phyloP scores from a whole-genome alignment of 2,797 vertebrate species.

The Danionella dracula region DNA sequence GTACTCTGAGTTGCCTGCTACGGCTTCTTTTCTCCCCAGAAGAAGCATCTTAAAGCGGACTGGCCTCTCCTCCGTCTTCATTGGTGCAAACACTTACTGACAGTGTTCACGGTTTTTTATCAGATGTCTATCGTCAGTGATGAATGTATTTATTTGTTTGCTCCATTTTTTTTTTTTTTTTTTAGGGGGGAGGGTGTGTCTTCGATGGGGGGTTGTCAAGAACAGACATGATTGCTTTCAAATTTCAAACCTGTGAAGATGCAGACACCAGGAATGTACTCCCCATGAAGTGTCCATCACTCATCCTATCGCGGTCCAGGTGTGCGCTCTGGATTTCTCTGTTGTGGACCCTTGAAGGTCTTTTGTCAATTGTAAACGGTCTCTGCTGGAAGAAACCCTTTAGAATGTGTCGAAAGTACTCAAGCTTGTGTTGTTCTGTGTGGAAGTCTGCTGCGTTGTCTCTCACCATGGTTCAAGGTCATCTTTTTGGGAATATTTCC shows the following conservation, averaged over 20 bases:
- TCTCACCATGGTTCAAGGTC: constrained; percentile 41
- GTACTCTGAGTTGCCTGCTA: constrained; percentile 4
- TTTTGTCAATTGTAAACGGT: constrained; percentile 54
- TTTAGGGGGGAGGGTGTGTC: constrained; percentile 56
- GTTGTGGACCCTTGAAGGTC: constrained; percentile 52
- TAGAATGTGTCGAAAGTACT: constrained; percentile 53
- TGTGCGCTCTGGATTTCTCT: constrained; percentile 57
- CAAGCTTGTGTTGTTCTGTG: constrained; percentile 55
- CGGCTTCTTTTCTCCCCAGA: neutral
- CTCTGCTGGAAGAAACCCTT: constrained; percentile 47
- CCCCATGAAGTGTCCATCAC: constrained; percentile 50
- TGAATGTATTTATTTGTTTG: constrained; percentile 90
- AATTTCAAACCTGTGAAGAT: constrained; percentile 61
- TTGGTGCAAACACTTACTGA: constrained; percentile 83
- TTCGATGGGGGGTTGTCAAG: constrained; percentile 57
- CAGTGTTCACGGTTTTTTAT: constrained; percentile 73
- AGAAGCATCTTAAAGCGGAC: constrained; percentile 31
- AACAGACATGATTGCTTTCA: constrained; percentile 56
- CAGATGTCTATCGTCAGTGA: constrained; percentile 82
- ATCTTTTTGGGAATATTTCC: no score
- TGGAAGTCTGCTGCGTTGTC: constrained; percentile 65
- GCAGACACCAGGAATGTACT: constrained; percentile 51
- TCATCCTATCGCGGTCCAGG: constrained; percentile 57
- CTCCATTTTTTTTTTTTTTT: constrained; percentile 71
- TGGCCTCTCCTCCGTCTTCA: constrained; percentile 66